phyloP scores from a whole-genome alignment of 1,140 invertebrate species.

The Habropoda laboriosa region DNA sequence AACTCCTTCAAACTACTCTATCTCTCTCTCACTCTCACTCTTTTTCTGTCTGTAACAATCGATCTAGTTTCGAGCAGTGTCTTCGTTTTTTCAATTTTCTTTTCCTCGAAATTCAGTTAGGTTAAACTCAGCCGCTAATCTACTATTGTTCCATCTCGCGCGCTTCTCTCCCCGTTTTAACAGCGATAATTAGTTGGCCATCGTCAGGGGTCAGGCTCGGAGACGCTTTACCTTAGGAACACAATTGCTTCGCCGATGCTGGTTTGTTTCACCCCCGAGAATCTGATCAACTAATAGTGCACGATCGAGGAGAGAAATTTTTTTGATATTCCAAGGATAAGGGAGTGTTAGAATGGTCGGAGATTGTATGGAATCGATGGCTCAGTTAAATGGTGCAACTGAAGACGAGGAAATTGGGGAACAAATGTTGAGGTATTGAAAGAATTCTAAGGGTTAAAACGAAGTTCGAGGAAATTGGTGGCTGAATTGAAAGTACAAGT shows the following conservation, averaged over 20 bases:
- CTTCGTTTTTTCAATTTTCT: not conserved
- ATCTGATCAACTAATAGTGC: not conserved
- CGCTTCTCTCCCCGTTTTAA: constrained; percentile 65
- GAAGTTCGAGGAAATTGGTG: no score
- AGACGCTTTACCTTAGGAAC: constrained; percentile 20
- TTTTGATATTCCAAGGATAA: no score
- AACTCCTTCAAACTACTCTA: constrained; percentile 25
- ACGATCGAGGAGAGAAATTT: not conserved
- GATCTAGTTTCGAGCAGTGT: constrained; percentile 4
- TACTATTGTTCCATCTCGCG: constrained; percentile 69
- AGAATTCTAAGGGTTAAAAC: no score
- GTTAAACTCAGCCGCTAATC: constrained; percentile 46
- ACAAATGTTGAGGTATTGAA: no score
- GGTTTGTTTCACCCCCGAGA: not conserved
- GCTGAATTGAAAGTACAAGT: no score
- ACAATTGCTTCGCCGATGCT: not conserved
- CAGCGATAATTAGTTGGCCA: constrained; percentile 46
- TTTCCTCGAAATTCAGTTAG: constrained; percentile 28
- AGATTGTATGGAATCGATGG: no score
- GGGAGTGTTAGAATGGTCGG: no score
- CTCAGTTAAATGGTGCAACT: no score
- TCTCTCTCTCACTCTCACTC: no score
- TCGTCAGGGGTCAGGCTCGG: constrained; percentile 14
- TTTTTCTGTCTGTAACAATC: not conserved
- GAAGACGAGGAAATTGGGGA: no score